A percentile compares a stretch with the other conserved stretches of the same genome.
phyloP scores from a whole-genome alignment of 2,113 vertebrate genomes.

The Sminthopsis crassicaudata region DNA sequence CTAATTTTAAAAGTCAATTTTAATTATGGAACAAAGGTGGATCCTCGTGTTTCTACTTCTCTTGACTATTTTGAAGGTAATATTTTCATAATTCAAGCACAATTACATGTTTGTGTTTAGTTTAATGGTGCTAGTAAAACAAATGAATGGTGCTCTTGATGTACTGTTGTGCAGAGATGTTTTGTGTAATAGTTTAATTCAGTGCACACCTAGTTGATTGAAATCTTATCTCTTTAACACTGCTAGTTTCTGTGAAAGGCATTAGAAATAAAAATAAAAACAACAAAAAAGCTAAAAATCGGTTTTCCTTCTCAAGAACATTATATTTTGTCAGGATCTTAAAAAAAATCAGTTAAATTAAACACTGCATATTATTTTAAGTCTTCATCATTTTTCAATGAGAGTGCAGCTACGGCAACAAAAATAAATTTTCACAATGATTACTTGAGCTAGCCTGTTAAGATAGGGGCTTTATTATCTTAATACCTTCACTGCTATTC shows the following conservation, averaged over 20 bases:
- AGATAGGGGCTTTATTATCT: not conserved
- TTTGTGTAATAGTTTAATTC: not conserved
- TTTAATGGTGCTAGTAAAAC: not conserved
- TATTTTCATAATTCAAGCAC: not conserved
- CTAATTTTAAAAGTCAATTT: constrained; percentile 57
- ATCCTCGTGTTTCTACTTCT: constrained; percentile 82
- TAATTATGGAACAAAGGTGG: constrained; percentile 82
- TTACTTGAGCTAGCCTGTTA: not conserved
- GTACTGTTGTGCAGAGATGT: not conserved
- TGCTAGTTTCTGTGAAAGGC: not conserved
- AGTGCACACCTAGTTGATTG: not conserved
- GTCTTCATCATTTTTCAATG: not conserved
- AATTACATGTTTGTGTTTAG: not conserved
- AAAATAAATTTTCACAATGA: not conserved
- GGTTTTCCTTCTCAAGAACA: not conserved
- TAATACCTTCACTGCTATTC: not conserved
- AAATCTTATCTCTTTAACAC: not conserved
- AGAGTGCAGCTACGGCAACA: not conserved
- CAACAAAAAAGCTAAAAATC: not conserved
- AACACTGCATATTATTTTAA: not conserved
- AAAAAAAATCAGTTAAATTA: not conserved
- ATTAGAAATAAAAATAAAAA: not conserved
- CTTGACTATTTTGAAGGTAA: constrained; percentile 85
- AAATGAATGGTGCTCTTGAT: not conserved
- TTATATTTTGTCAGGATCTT: not conserved